Evolutionary conservation across 2,113 vertebrate genomes (phyloP), one percentile per base, ranked within the genome.

Genomic region (Origma solitaria): DNA sequence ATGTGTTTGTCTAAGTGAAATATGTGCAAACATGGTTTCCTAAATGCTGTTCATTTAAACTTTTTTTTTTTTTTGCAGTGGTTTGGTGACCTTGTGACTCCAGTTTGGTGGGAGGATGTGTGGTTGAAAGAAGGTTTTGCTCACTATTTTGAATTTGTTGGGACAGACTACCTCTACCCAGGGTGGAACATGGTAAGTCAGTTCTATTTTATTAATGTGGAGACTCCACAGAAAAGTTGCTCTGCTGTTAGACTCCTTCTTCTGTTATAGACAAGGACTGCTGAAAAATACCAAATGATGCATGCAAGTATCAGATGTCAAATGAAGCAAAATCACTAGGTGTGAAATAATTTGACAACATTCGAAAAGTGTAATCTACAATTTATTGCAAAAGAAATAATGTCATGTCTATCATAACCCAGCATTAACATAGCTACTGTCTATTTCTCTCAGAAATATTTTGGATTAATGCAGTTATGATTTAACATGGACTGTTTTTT

Each of bases 91-190:
- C 98, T 99, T 49, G 99, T 99, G 96, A 99, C 99, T 30, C 99
- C 99, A 2, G 98, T 99, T 37, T 99, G 99, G 99, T 99, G 99
- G 99, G 99, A 99, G 96, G 99, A 99, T 57, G 99, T 99, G 42
- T 99, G 99, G 99, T 80, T 99, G 45, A 99, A 99, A 83, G 99
- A 99, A 97, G 99, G 99, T 12, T 99, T 99, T 79, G 99, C 99
- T 96, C 99, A 99, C 94, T 99, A 98, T 97, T 99, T 99, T 75
- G 99, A 99, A 96, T 99, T 99, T 94, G 98, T 99, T 35, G 99
- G 99, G 23, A 99, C 99, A 10, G 99, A 99, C 97, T 99, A 99
- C 97, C 99, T 99, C 94, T 99, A 99, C 86, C 99, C 99, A 28
- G 99, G 99, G 69, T 99, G 99, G 99, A 99, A 99, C 96, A 99